Conservation (phyloP, 2,888 invertebrate genomes). For the Rhagium mordax region DNA sequence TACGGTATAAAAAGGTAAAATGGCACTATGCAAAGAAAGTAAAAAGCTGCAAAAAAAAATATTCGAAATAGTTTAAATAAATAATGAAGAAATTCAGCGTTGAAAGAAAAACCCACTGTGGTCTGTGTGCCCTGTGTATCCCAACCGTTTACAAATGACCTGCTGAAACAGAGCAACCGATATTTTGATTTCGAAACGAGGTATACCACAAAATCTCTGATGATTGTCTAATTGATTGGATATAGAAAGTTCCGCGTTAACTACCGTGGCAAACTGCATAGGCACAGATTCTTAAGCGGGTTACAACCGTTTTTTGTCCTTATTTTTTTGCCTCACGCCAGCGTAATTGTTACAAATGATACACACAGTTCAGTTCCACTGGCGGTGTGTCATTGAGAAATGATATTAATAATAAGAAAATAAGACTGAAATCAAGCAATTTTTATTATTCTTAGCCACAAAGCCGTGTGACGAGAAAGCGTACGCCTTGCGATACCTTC, state of each 20-base stretch:
- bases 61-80: no score
- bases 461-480: background rate
- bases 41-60: no score
- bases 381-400: background rate
- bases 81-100: no score
- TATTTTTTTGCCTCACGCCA: background rate
- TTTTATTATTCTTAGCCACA: background rate
- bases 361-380: background rate
- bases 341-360: background rate
- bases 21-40: no score
- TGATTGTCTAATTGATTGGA: background rate
- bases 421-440: background rate
- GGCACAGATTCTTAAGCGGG: background rate
- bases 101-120: no score
- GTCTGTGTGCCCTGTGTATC: no score
- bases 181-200: background rate
- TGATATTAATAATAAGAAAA: background rate
- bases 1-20: no score
- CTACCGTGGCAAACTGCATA: background rate
- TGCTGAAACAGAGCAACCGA: no score
- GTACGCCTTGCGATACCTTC: background rate
- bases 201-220: background rate
- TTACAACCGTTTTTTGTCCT: background rate
- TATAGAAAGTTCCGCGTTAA: background rate
- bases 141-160: no score